Percentiles rank a stretch among this genome's conserved stretches.
phyloP scores from a whole-genome alignment of 1,140 invertebrate genomes.

The Spodoptera litura region DNA sequence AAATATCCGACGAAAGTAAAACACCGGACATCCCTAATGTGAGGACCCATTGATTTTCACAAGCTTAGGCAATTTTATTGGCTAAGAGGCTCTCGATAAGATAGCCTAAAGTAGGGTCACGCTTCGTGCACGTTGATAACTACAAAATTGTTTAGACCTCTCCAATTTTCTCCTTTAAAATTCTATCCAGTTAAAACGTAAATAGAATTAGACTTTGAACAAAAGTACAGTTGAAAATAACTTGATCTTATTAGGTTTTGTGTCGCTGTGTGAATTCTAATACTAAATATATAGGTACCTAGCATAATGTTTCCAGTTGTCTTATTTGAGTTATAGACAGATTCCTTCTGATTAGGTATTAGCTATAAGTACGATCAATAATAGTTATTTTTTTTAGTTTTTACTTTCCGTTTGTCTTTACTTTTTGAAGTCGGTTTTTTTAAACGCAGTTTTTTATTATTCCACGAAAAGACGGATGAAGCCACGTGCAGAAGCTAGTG shows the following conservation, averaged over 20 bases:
- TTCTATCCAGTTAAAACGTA: not conserved
- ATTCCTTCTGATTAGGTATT: too few species aligned
- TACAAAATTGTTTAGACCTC: slow-evolving; percentile 33
- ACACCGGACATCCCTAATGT: not conserved
- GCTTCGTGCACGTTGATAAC: slow-evolving; percentile 5
- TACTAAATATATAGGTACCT: too few species aligned
- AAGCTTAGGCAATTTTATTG: slow-evolving; percentile 67
- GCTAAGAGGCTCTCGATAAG: slow-evolving; percentile 20
- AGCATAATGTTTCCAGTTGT: too few species aligned
- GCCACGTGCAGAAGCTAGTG: too few species aligned
- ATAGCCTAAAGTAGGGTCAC: slow-evolving; percentile 38
- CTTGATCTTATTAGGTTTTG: not conserved
- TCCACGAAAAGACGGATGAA: too few species aligned
- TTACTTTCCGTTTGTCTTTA: too few species aligned
- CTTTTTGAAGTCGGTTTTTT: too few species aligned
- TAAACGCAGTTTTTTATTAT: too few species aligned
- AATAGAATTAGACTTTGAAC: not conserved
- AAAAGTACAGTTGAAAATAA: not conserved
- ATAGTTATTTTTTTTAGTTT: too few species aligned
- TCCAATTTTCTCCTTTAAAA: slow-evolving; percentile 3
- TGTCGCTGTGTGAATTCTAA: too few species aligned
- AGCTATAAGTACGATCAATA: too few species aligned
- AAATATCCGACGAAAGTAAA: not conserved
- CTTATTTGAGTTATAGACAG: too few species aligned
- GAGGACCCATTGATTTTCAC: slow-evolving; percentile 73